These are phyloP conservation scores for Scaptomyza caliginosa DNA, from an alignment of 2,888 invertebrate species.

Conservation along the genomic window DNA sequence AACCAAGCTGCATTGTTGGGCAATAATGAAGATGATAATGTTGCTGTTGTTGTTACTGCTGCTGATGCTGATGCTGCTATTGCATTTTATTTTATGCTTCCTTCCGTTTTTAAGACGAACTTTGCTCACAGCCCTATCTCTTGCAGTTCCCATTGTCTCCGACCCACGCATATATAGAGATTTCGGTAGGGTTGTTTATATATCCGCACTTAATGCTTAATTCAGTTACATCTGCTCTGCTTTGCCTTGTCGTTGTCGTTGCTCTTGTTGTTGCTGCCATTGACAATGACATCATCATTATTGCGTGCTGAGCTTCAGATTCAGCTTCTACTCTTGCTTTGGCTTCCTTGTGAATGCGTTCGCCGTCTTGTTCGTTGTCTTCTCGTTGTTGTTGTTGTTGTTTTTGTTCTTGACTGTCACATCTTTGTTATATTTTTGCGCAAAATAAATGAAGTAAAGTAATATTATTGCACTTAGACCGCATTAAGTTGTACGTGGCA, in stretches of 20 bases:
- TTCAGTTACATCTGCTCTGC: slow-evolving; percentile 77
- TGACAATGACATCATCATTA: slow-evolving; percentile 84
- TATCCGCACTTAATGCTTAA: slow-evolving; percentile 81
- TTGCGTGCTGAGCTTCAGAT: slow-evolving; percentile 66
- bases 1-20: slow-evolving; percentile 31
- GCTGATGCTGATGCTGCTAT: slow-evolving; percentile 17
- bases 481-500: slow-evolving; percentile 81
- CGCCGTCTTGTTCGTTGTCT: slow-evolving; percentile 19
- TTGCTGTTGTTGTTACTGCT: slow-evolving; percentile 33
- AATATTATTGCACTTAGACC: slow-evolving; percentile 82
- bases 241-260: slow-evolving; percentile 40
- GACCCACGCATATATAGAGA: slow-evolving; percentile 48
- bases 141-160: slow-evolving; percentile 11
- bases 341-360: slow-evolving; percentile 29
- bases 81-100: slow-evolving; percentile 81
- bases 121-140: slow-evolving; percentile 22
- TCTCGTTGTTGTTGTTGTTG: slow-evolving; percentile 17
- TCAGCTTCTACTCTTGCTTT: background rate
- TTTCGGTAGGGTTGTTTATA: slow-evolving; percentile 78
- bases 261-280: slow-evolving; percentile 56
- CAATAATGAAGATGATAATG: slow-evolving; percentile 23
- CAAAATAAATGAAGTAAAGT: slow-evolving; percentile 82
- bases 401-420: slow-evolving; percentile 61
- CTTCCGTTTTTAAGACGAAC: slow-evolving; percentile 69
- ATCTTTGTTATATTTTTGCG: slow-evolving; percentile 80